These are phyloP conservation scores for Eupsilia transversa DNA, from an alignment of 2,888 invertebrate species.

Conservation along the genomic window DNA sequence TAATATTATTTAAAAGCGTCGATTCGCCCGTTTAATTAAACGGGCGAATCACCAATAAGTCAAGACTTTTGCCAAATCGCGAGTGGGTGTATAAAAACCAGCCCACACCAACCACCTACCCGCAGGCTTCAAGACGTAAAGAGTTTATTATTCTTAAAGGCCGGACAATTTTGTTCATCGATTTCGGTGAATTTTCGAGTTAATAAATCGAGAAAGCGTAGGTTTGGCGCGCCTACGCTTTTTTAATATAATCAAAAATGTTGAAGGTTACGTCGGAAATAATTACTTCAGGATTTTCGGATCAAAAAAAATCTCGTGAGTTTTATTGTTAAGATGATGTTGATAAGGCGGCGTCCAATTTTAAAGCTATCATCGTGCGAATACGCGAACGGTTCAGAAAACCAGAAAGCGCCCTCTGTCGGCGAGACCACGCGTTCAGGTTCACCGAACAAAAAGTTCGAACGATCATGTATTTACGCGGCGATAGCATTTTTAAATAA, in stretches of 20 bases:
- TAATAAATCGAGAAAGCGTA: slow-evolving; percentile 9
- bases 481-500: no score
- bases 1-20: no score
- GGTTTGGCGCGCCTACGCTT: slow-evolving; percentile 16
- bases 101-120: slow-evolving; percentile 15
- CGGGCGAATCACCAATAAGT: no score
- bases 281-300: slow-evolving; percentile 4
- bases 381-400: no score
- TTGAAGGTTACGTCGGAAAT: neutral
- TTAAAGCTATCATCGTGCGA: no score
- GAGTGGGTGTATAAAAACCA: slow-evolving; percentile 10
- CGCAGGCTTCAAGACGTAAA: neutral
- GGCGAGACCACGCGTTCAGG: no score
- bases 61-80: neutral
- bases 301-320: neutral
- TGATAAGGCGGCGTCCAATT: no score
- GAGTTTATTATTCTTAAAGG: slow-evolving; percentile 17
- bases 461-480: no score
- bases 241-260: neutral
- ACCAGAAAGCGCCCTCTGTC: no score
- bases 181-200: neutral
- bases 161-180: slow-evolving; percentile 3
- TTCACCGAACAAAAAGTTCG: no score
- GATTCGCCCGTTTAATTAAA: no score
- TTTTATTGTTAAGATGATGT: neutral